Conservation (phyloP, 2,113 vertebrate species). For the Tenrec ecaudatus region DNA sequence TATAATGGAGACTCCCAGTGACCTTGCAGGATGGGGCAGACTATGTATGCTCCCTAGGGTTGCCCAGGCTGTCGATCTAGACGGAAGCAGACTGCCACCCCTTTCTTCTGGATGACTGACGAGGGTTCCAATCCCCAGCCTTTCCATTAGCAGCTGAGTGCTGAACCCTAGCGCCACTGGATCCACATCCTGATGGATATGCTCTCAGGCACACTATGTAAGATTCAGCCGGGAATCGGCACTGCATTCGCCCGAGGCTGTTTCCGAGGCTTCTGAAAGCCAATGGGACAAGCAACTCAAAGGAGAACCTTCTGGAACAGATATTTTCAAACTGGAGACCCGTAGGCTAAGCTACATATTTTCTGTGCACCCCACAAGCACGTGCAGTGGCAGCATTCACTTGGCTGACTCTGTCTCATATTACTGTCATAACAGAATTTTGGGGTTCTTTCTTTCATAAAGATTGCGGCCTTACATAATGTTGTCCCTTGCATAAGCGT, state of each 20-base stretch:
- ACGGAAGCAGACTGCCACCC: not conserved
- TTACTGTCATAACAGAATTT: not conserved
- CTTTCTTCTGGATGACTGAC: not conserved
- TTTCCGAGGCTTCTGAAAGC: slow-evolving; percentile 25
- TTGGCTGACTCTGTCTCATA: not conserved
- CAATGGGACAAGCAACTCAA: not conserved
- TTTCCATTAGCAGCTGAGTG: not conserved
- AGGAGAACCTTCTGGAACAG: not conserved
- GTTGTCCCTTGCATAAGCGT: slow-evolving; percentile 36
- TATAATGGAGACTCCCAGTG: not conserved
- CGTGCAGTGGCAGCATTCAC: not conserved
- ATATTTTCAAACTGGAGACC: too few species aligned
- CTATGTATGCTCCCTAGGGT: not conserved
- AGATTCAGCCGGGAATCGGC: not conserved
- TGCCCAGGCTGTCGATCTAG: not conserved
- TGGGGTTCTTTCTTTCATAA: not conserved
- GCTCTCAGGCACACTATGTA: not conserved
- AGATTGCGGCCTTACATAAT: slow-evolving; percentile 49
- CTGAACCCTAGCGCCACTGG: not conserved
- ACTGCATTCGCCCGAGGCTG: not conserved
- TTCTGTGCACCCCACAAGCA: not conserved
- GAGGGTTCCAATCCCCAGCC: not conserved
- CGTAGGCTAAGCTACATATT: slow-evolving; percentile 30
- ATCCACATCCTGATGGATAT: not conserved
- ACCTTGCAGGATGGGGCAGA: not conserved